phyloP scores from a whole-genome alignment of 2,888 invertebrate genomes.

The Drosophila borborema region DNA sequence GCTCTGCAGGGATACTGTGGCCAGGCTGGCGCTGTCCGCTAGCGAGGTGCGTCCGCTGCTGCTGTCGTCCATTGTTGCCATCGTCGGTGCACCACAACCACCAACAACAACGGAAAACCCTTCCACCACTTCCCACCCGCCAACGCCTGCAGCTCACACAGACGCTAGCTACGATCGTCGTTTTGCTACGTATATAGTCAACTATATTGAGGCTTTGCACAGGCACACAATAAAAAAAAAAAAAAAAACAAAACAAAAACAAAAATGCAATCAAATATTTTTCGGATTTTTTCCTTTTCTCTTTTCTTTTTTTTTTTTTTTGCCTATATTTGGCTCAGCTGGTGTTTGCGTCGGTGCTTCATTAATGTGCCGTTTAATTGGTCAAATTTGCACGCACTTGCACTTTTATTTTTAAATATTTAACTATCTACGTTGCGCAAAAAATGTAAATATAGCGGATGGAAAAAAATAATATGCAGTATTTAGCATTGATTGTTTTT shows the following conservation, averaged over 20 bases:
- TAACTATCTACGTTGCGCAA: constrained; percentile 27
- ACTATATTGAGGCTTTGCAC: constrained; percentile 1
- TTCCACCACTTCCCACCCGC: constrained; percentile 12
- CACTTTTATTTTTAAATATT: constrained; percentile 1
- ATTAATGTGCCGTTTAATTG: constrained; percentile 42
- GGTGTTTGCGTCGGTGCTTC: constrained; percentile 37
- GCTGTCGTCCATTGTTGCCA: constrained; percentile 66
- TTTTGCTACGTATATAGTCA: not conserved
- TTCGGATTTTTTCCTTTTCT: not conserved
- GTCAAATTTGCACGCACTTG: constrained; percentile 6
- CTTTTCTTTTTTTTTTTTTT: constrained; percentile 6
- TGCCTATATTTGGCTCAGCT: constrained; percentile 44
- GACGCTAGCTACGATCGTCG: constrained; percentile 9
- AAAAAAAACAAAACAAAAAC: constrained; percentile 21
- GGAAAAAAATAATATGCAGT: constrained; percentile 35
- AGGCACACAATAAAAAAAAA: constrained; percentile 2
- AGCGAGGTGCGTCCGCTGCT: constrained; percentile 67
- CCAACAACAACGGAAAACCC: not conserved
- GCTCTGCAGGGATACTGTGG: constrained; percentile 57
- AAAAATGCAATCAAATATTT: constrained; percentile 3
- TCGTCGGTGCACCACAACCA: not conserved
- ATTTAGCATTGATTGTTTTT: constrained; percentile 51
- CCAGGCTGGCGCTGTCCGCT: constrained; percentile 63
- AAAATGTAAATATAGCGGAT: constrained; percentile 38
- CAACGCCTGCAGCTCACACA: constrained; percentile 13